Conservation (phyloP, 1,140 invertebrate species). For the Lepeophtheirus salmonis region DNA sequence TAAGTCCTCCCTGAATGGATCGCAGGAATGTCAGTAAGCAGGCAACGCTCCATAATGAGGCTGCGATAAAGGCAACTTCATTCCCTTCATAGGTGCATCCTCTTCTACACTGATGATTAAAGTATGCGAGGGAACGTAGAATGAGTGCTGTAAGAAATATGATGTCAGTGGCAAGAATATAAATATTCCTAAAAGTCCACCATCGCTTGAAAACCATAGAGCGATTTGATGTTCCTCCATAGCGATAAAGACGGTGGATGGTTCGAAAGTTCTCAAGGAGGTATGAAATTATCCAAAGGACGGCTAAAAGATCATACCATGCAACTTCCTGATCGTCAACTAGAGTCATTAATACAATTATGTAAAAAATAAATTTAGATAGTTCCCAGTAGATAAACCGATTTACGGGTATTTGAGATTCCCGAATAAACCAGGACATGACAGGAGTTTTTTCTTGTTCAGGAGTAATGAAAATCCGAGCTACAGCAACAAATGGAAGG, state of each 20-base stretch:
- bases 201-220: conserved; percentile 5
- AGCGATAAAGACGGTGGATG: conserved; percentile 12
- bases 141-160: conserved; percentile 12
- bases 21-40: conserved; percentile 8
- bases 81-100: conserved; percentile 11
- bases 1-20: conserved; percentile 15
- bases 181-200: conserved; percentile 14
- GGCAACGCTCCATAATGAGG: conserved; percentile 9
- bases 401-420: conserved; percentile 14
- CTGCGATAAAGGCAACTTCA: conserved; percentile 11
- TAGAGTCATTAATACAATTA: conserved; percentile 10
- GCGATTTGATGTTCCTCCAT: background rate
- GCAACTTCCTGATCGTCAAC: conserved; percentile 1
- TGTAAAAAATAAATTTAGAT: conserved; percentile 11
- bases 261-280: conserved; percentile 12
- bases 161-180: conserved; percentile 12
- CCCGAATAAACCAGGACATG: background rate
- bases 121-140: conserved; percentile 5
- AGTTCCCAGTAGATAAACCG: conserved; percentile 15
- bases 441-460: background rate
- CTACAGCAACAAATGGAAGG: conserved; percentile 6
- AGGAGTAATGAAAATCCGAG: background rate
- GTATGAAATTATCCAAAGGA: conserved; percentile 8
- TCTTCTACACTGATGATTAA: conserved; percentile 9
- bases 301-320: conserved; percentile 10